Base-by-base conservation (phyloP, 2,113 vertebrate species). In the Perca fluviatilis region DNA sequence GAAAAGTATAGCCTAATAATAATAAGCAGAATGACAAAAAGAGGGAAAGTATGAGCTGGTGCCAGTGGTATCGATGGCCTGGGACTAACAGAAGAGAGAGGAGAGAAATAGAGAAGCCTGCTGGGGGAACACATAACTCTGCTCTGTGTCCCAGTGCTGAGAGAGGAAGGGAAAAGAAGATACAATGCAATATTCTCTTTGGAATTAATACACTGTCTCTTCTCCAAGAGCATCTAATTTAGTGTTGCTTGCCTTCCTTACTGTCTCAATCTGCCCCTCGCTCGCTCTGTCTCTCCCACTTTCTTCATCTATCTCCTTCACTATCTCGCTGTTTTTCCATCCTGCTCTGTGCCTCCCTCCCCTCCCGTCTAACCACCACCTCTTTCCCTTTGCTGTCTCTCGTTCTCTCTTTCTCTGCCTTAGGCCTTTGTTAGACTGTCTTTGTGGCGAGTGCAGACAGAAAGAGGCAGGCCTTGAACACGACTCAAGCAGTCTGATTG, bases 141-240 rank as follows among this genome's bases (percentile, higher is more conserved):
- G 46, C 86, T 83, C 77, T 62, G 70, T 79, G 77, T 91, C 91
- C 88, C 88, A 80, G 3, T 50, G 86, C 89, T 90, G 43, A 68
- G 79, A 68, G 83, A 87, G 74, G 78, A 90, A 53, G 77, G 61
- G 49, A 70, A 86, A 84, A 88, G 78, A 89, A 89, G 83, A 94
- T 16, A 90, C 82, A 93, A 91, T 91, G 88, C 89, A 91, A 93
- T 93, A 93, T 93, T 94, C 93, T 94, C 92, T 94, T 89, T 93
- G 92, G 93, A 94, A 95, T 95, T 94, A 91, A 95, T 94, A 89
- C 90, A 86, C 79, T 87, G 91, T 89, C 87, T 94, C 77, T 89
- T 91, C 86, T 91, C 90, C 89, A 87, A 91, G 85, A 93, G 84
- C 79, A 85, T 91, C 89, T 95, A 88, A 93, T 95, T 94, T 91